Conservation (phyloP, 2,113 vertebrate genomes). For the Cololabis saira region DNA sequence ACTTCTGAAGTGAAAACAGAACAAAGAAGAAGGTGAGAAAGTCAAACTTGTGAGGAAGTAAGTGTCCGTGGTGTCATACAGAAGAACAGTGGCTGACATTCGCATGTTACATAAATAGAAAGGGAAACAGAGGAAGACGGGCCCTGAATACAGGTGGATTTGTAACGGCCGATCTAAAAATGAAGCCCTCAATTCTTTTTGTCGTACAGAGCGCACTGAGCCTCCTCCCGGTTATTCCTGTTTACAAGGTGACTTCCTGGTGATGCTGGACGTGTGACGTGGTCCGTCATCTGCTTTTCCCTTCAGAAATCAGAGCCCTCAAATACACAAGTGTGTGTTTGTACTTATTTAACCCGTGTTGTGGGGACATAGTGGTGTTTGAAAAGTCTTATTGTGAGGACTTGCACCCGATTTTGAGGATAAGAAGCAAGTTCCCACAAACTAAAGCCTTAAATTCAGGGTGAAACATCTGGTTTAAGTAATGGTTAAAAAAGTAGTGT, state of each 20-base stretch:
- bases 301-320: constrained; percentile 45
- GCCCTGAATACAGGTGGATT: constrained; percentile 53
- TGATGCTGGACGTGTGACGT: constrained; percentile 54
- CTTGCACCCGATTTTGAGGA: not conserved
- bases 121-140: not conserved
- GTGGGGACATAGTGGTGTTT: not conserved
- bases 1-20: not conserved
- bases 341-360: not conserved
- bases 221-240: constrained; percentile 73
- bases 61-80: not conserved
- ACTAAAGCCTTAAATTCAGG: too few species aligned
- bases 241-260: constrained; percentile 78
- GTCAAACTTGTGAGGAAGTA: not conserved
- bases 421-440: not conserved
- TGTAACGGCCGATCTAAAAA: constrained; percentile 51
- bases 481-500: not conserved
- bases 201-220: constrained; percentile 22
- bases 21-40: not conserved
- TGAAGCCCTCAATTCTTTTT: constrained; percentile 27
- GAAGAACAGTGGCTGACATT: not conserved
- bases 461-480: not conserved
- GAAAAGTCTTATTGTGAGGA: not conserved
- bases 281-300: constrained; percentile 66
- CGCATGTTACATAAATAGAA: constrained; percentile 37
- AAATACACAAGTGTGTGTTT: not conserved